Evolutionary conservation across 2,113 vertebrate genomes (phyloP).

Genomic region (Brienomyrus longianalis): DNA sequence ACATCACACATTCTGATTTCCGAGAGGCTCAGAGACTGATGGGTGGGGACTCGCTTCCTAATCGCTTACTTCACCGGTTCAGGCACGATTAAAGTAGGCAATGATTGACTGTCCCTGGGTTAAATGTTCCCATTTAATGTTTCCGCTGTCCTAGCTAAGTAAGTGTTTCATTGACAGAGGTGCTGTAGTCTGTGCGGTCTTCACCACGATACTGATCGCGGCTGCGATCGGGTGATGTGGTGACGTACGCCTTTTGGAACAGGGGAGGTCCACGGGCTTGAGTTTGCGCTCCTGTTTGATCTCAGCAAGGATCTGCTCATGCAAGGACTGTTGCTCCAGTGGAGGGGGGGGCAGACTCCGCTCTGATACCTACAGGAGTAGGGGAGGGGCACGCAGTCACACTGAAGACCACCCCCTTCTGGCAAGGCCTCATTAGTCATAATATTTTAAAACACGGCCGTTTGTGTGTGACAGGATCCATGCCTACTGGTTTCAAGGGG

Average conservation of each 20-base stretch:
- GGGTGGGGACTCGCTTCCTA: background rate
- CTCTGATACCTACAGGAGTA: constrained; percentile 67
- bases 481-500: constrained; percentile 80
- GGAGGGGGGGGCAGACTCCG: constrained; percentile 77
- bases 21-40: background rate
- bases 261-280: constrained; percentile 60
- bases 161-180: background rate
- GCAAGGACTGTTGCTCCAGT: constrained; percentile 70
- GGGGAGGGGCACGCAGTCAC: background rate
- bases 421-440: background rate
- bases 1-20: background rate
- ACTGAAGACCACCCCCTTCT: background rate
- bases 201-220: constrained; percentile 17
- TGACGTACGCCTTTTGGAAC: constrained; percentile 61
- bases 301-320: constrained; percentile 82
- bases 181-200: background rate
- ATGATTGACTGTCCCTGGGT: background rate
- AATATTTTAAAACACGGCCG: background rate
- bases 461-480: background rate
- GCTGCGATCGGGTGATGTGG: constrained; percentile 2
- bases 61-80: background rate
- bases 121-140: background rate
- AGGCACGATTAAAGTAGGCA: background rate
- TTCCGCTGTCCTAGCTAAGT: background rate
- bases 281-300: constrained; percentile 86